Evolutionary conservation across 2,797 vertebrate species (phyloP).

Genomic region (Scyliorhinus canicula): DNA sequence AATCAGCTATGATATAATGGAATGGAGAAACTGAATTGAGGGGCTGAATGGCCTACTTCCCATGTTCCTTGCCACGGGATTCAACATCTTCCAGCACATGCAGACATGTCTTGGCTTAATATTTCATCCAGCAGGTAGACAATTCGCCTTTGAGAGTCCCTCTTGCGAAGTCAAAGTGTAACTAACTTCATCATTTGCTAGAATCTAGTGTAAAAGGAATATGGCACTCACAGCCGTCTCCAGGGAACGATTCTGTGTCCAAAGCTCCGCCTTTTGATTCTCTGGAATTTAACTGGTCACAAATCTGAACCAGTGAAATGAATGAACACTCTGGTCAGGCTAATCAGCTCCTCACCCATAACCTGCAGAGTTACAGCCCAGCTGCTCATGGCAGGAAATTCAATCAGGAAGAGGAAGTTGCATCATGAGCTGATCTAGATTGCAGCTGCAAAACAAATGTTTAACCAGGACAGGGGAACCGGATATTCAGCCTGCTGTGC

Average conservation of each 20-base stretch:
- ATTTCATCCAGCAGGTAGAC: background rate
- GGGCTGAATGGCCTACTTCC: background rate
- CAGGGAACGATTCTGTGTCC: background rate
- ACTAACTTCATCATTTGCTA: background rate
- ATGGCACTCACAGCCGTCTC: background rate
- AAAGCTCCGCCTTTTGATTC: background rate
- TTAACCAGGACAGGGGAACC: background rate
- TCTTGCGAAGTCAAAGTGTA: background rate
- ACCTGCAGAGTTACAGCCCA: background rate
- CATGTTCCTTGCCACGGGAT: background rate
- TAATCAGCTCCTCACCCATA: background rate
- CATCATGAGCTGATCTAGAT: background rate
- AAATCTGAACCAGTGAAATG: background rate
- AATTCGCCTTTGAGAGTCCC: background rate
- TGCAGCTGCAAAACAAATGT: background rate
- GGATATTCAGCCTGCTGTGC: background rate
- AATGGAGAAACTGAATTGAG: too few species aligned
- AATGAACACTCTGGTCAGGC: background rate
- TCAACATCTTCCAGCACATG: background rate
- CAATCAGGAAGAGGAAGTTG: background rate
- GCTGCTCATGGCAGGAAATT: background rate
- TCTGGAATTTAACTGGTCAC: background rate
- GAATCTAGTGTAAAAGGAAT: background rate
- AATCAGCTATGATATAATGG: background rate
- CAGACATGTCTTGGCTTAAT: background rate